Percentiles rank a stretch among this genome's conserved stretches.
Conservation (phyloP, 2,888 invertebrate species). For the Philhelius pedissequus region DNA sequence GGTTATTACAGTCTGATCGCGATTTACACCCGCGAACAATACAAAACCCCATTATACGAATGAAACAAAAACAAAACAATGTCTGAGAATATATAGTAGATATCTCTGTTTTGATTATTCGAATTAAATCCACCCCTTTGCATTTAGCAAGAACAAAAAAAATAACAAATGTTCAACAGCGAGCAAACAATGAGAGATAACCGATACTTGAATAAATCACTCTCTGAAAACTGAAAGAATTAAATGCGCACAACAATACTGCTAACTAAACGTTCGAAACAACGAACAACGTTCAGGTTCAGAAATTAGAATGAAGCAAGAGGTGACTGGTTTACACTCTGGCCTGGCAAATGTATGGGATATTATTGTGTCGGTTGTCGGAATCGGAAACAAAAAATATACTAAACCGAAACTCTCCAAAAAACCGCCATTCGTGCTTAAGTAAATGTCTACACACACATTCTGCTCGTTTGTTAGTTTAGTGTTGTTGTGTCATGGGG, state of each 20-base stretch:
- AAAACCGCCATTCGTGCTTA: conserved; percentile 14
- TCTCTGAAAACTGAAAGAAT: conserved; percentile 17
- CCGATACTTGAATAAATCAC: conserved; percentile 35
- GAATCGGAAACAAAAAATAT: neutral
- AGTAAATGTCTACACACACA: neutral
- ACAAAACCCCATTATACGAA: conserved; percentile 62
- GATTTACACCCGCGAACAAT: conserved; percentile 67
- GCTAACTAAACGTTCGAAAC: neutral
- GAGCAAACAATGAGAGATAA: neutral
- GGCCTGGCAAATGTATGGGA: neutral
- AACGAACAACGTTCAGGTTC: neutral
- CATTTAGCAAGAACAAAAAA: neutral
- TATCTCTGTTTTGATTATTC: neutral
- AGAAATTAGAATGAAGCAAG: conserved; percentile 20
- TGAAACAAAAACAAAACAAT: neutral
- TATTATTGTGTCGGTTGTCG: neutral
- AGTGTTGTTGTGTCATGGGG: neutral
- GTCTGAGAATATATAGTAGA: neutral
- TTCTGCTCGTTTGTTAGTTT: neutral
- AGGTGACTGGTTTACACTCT: neutral
- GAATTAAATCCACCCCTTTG: neutral
- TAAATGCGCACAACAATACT: conserved; percentile 4
- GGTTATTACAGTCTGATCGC: conserved; percentile 60
- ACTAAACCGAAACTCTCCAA: conserved; percentile 48
- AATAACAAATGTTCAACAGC: too few relatives aligned